These are phyloP conservation scores for Chiroxiphia lanceolata DNA, from an alignment of 2,797 vertebrate genomes.

Conservation along the genomic window DNA sequence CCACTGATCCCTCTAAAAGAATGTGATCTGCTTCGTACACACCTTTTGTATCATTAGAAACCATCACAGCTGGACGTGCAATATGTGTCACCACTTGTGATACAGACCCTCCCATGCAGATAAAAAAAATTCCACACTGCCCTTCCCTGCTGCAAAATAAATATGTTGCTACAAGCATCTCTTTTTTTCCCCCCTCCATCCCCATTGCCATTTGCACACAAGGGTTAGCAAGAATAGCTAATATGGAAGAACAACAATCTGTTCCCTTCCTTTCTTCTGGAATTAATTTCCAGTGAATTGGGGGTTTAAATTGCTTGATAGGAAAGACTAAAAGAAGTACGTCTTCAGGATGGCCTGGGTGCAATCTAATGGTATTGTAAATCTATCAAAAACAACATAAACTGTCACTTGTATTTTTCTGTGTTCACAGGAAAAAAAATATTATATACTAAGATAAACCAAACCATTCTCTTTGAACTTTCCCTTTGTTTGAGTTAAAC, in stretches of 20 bases:
- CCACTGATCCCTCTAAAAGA: neutral
- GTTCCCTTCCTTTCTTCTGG: neutral
- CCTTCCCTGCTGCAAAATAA: neutral
- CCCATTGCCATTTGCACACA: neutral
- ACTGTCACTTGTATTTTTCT: neutral
- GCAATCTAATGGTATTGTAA: neutral
- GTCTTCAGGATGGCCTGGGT: neutral
- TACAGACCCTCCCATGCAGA: neutral
- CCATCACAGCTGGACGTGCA: neutral
- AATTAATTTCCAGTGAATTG: neutral
- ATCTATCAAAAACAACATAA: neutral
- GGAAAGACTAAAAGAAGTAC: neutral
- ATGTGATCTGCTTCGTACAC: neutral
- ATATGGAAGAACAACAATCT: neutral
- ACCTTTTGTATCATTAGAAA: neutral
- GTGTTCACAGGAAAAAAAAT: neutral
- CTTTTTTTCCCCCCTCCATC: neutral
- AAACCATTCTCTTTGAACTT: neutral
- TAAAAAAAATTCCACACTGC: neutral
- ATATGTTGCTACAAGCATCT: neutral
- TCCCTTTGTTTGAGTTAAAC: constrained; percentile 7
- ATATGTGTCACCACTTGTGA: neutral
- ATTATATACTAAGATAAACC: neutral
- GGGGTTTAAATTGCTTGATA: neutral
- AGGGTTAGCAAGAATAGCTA: neutral